These are phyloP conservation scores for Drosophila neonasuta DNA, from an alignment of 2,888 invertebrate species.

Conservation along the genomic window DNA sequence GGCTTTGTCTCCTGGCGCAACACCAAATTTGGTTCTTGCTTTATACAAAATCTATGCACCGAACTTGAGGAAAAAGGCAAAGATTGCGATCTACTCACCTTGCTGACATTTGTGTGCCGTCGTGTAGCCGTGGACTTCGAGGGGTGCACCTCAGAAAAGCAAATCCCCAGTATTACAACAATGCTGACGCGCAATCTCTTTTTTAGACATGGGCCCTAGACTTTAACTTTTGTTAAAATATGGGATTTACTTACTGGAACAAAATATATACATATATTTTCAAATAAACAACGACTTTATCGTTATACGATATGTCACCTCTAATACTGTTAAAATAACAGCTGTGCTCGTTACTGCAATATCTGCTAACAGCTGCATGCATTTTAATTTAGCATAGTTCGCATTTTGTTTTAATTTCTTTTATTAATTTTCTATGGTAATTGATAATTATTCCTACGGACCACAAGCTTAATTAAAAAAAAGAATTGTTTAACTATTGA, in stretches of 20 bases:
- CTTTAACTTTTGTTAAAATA: too few species aligned
- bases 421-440: too few species aligned
- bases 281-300: too few species aligned
- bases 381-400: not conserved
- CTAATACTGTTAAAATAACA: not conserved
- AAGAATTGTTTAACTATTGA: too few species aligned
- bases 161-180: too few species aligned
- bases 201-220: too few species aligned
- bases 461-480: too few species aligned
- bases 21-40: not conserved
- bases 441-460: too few species aligned
- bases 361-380: not conserved
- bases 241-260: too few species aligned
- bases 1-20: conserved; percentile 6
- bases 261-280: too few species aligned
- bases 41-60: conserved; percentile 8
- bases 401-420: not conserved
- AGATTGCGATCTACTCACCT: not conserved
- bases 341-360: not conserved
- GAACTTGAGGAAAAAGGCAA: conserved; percentile 2
- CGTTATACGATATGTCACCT: not conserved
- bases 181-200: too few species aligned
- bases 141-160: too few species aligned
- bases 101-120: conserved; percentile 2
- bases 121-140: conserved; percentile 8